Conservation (phyloP, 2,888 invertebrate species). For the Xanthorhoe designata region DNA sequence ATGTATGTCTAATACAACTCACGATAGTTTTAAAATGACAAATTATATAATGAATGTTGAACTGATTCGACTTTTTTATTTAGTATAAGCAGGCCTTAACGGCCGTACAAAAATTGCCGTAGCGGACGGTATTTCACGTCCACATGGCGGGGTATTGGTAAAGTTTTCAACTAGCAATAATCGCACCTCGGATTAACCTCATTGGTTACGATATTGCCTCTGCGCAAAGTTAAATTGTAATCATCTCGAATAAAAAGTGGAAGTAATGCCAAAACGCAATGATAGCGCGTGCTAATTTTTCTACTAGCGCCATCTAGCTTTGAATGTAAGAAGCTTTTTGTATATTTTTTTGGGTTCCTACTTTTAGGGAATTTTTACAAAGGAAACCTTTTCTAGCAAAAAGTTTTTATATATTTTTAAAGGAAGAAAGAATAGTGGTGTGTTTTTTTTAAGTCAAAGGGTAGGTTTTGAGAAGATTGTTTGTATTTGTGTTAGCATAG, state of each 20-base stretch:
- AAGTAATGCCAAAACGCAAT: slow-evolving; percentile 13
- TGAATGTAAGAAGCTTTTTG: slow-evolving; percentile 14
- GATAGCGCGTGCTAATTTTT: slow-evolving; percentile 25
- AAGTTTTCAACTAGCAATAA: slow-evolving; percentile 98
- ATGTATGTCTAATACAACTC: too few species aligned
- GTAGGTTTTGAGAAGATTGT: too few species aligned
- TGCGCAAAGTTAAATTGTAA: slow-evolving; percentile 91
- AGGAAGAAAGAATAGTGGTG: too few species aligned
- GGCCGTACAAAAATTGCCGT: slow-evolving; percentile 93
- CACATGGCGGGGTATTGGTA: slow-evolving; percentile 96
- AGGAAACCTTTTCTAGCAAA: too few species aligned
- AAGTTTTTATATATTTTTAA: too few species aligned
- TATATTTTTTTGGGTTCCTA: background rate
- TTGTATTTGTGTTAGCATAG: too few species aligned
- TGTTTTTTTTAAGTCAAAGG: too few species aligned
- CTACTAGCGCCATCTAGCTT: slow-evolving; percentile 22
- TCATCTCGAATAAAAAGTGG: background rate
- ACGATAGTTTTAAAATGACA: too few species aligned
- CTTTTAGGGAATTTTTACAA: too few species aligned
- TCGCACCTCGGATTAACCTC: slow-evolving; percentile 95
- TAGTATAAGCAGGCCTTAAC: slow-evolving; percentile 71
- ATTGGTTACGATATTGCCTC: slow-evolving; percentile 97
- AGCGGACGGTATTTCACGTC: slow-evolving; percentile 94
- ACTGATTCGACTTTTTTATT: too few species aligned
- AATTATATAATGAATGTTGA: too few species aligned